Evolutionary conservation across 2,113 vertebrate species (phyloP).

Genomic region (Tyrannus savana): DNA sequence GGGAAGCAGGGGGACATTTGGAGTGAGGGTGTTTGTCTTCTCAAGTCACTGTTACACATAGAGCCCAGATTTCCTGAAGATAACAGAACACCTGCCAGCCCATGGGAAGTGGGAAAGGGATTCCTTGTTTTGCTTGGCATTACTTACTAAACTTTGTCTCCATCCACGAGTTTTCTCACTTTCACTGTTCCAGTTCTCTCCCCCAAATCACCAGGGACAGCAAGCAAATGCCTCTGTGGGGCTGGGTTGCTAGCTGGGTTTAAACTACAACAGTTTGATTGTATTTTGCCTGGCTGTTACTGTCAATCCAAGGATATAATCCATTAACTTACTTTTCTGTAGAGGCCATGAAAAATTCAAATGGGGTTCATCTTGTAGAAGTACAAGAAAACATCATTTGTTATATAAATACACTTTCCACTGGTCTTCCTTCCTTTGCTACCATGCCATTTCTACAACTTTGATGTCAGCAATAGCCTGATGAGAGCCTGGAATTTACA

Average conservation of each 20-base stretch:
- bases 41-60: rapidly evolving
- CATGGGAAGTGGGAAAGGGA: rapidly evolving
- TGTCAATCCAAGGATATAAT: background rate
- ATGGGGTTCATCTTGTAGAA: background rate
- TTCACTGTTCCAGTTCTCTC: rapidly evolving
- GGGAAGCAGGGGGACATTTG: rapidly evolving
- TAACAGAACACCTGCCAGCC: background rate
- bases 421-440: background rate
- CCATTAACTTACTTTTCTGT: background rate
- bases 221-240: rapidly evolving
- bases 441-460: background rate
- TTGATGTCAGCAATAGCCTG: background rate
- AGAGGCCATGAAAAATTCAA: background rate
- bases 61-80: background rate
- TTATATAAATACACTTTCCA: background rate
- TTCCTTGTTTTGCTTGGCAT: background rate
- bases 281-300: background rate
- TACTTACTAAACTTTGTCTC: background rate
- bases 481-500: background rate
- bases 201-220: background rate
- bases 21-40: rapidly evolving
- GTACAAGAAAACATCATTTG: background rate
- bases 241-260: background rate
- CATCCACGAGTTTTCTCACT: rapidly evolving
- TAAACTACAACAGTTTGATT: background rate